phyloP scores from a whole-genome alignment of 2,888 invertebrate genomes.

The Leistus spinibarbis region DNA sequence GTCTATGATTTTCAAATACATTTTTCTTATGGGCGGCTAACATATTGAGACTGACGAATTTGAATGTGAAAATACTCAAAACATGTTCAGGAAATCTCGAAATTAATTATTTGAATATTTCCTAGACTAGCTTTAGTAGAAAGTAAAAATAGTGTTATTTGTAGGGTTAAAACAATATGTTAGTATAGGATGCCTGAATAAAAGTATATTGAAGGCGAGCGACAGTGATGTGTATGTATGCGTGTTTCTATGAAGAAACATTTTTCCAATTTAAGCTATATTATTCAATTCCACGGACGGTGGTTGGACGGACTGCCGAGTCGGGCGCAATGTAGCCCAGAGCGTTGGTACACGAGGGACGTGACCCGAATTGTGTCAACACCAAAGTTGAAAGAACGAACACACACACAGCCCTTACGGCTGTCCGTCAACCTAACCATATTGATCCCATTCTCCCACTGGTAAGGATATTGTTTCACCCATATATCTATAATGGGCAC shows the following conservation, averaged over 20 bases:
- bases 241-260: conserved; percentile 10
- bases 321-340: background rate
- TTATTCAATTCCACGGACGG: conserved; percentile 27
- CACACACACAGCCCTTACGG: background rate
- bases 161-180: background rate
- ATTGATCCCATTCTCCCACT: conserved; percentile 21
- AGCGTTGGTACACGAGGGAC: conserved; percentile 27
- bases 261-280: conserved; percentile 30
- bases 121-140: too few species aligned
- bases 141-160: background rate
- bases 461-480: conserved; percentile 24
- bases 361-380: conserved; percentile 37
- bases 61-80: too few species aligned
- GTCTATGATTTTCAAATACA: too few species aligned
- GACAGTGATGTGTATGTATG: too few species aligned
- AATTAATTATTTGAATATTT: too few species aligned
- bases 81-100: too few species aligned
- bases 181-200: background rate
- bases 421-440: conserved; percentile 4
- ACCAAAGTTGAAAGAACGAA: conserved; percentile 17
- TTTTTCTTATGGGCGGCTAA: too few species aligned
- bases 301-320: background rate
- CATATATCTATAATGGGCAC: background rate
- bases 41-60: too few species aligned
- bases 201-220: background rate